Conservation (phyloP, 2,888 invertebrate species). For the Meganola albula region DNA sequence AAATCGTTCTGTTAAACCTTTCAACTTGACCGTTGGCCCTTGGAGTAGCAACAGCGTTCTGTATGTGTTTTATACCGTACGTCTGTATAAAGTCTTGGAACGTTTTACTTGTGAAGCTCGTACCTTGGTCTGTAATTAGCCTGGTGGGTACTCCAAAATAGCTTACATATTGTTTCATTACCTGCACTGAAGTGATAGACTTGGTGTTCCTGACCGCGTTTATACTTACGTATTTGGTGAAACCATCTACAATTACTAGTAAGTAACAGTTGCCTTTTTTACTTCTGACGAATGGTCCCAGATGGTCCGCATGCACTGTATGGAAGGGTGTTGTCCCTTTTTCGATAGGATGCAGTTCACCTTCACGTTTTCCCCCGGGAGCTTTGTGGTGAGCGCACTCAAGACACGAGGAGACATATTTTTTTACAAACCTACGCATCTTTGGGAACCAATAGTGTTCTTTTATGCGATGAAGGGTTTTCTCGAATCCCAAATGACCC, state of each 20-base stretch:
- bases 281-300: neutral
- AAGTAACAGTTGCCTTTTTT: conserved; percentile 10
- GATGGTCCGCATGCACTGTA: conserved; percentile 2
- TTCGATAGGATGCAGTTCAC: conserved; percentile 1
- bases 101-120: neutral
- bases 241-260: conserved; percentile 15
- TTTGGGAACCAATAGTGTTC: conserved; percentile 5
- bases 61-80: neutral
- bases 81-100: neutral
- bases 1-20: conserved; percentile 2
- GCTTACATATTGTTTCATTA: neutral
- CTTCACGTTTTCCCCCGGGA: conserved; percentile 12
- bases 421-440: conserved; percentile 8
- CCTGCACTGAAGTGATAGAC: neutral
- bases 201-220: conserved; percentile 1
- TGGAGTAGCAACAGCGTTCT: conserved; percentile 1
- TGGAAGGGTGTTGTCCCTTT: conserved; percentile 1
- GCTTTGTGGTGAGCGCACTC: conserved; percentile 6
- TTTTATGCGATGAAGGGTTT: conserved; percentile 23
- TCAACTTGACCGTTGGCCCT: neutral
- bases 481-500: conserved; percentile 23
- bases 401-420: conserved; percentile 5
- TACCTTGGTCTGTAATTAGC: neutral
- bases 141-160: conserved; percentile 3
- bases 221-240: conserved; percentile 9